Conservation (phyloP, 2,113 vertebrate species). For the Alethe castanea region DNA sequence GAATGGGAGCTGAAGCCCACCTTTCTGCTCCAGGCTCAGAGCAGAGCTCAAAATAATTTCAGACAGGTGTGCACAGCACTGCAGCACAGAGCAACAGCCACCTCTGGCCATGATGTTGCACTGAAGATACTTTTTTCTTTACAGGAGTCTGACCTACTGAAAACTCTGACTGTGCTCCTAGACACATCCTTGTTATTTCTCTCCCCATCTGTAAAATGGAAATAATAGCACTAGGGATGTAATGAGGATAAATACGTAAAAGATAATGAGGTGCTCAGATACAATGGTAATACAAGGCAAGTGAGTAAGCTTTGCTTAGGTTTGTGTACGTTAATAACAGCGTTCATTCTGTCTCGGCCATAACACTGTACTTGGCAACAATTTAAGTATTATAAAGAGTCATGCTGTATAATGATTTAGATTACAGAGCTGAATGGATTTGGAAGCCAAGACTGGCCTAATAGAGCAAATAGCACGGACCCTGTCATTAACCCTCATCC, state of each 20-base stretch:
- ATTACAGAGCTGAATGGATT: conserved; percentile 72
- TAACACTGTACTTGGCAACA: conserved; percentile 53
- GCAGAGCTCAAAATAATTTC: background rate
- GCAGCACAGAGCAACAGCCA: background rate
- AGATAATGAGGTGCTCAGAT: conserved; percentile 28
- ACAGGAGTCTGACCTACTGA: background rate
- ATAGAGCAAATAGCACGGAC: conserved; percentile 35
- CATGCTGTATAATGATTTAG: conserved; percentile 48
- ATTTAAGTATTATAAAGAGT: conserved; percentile 65
- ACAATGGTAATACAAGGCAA: background rate
- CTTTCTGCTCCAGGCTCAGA: background rate
- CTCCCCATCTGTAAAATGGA: conserved; percentile 44
- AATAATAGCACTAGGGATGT: conserved; percentile 24
- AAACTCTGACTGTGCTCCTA: background rate
- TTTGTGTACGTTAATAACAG: conserved; percentile 61
- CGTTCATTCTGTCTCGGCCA: conserved; percentile 17
- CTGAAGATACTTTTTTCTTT: rapidly evolving
- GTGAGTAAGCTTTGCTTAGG: conserved; percentile 53
- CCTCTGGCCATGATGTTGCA: rapidly evolving
- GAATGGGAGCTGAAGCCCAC: background rate
- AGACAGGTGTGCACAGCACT: rapidly evolving
- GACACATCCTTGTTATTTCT: background rate
- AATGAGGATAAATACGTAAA: conserved; percentile 40
- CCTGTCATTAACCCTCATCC: conserved; percentile 34
- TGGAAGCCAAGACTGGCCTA: conserved; percentile 66